Evolutionary conservation across 1,140 invertebrate genomes (phyloP).

Genomic region (Diprion similis): DNA sequence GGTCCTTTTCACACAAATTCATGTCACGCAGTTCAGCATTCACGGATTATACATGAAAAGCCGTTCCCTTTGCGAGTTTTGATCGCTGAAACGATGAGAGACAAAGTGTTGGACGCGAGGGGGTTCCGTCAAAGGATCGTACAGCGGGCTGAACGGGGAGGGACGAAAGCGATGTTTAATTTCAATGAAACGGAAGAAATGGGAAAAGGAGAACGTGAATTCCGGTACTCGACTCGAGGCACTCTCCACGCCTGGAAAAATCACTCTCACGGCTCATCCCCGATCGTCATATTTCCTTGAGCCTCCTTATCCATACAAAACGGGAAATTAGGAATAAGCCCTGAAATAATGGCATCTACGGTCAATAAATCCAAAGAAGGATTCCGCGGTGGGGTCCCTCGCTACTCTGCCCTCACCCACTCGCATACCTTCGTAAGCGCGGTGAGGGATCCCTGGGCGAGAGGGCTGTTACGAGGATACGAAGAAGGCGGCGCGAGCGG

Average conservation of each 20-base stretch:
- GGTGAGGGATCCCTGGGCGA: background rate
- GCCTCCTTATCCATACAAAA: conserved; percentile 5
- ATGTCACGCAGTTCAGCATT: no score
- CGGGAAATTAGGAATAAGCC: conserved; percentile 34
- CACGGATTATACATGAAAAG: no score
- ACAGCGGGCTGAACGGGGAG: background rate
- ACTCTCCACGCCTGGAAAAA: background rate
- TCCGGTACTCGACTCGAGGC: no score
- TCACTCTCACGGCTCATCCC: background rate
- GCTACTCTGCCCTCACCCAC: conserved; percentile 9
- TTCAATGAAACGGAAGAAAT: no score
- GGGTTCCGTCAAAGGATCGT: no score
- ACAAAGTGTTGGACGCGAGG: no score
- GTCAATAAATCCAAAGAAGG: conserved; percentile 43
- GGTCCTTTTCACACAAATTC: no score
- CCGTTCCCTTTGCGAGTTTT: no score
- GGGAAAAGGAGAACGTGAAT: no score
- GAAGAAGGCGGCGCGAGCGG: background rate
- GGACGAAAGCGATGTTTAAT: background rate
- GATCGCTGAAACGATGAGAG: no score
- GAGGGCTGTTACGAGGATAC: background rate
- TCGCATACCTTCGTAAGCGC: background rate
- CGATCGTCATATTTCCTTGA: conserved; percentile 7
- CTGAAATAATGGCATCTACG: conserved; percentile 43
- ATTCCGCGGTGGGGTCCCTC: background rate